phyloP scores from a whole-genome alignment of 1,140 invertebrate genomes.

The Pseudomyrmex flavicornis region DNA sequence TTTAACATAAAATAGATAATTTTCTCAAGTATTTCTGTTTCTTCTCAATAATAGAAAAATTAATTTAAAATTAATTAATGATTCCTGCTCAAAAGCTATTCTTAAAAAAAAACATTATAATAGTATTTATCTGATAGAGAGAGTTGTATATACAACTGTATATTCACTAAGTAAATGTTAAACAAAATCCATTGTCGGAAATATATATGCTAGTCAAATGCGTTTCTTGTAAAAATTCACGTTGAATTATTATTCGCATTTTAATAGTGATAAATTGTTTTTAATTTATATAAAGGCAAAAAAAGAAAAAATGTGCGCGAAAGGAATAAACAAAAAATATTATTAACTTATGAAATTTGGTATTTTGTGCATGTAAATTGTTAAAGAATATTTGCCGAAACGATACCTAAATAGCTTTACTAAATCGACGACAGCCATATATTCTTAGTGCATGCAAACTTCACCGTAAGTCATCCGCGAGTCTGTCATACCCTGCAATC shows the following conservation, averaged over 20 bases:
- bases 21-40: not conserved
- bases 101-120: not conserved
- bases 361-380: slow-evolving; percentile 18
- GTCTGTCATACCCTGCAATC: slow-evolving; percentile 43
- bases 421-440: slow-evolving; percentile 40
- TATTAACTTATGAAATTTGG: slow-evolving; percentile 39
- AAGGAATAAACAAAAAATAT: slow-evolving; percentile 11
- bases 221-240: not conserved
- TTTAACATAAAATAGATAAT: no score
- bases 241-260: slow-evolving; percentile 4
- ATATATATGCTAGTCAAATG: slow-evolving; percentile 45
- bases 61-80: not conserved
- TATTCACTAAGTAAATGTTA: not conserved
- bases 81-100: no score
- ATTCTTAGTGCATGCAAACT: slow-evolving; percentile 54
- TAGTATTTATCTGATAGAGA: not conserved
- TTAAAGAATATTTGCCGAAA: slow-evolving; percentile 50
- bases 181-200: slow-evolving; percentile 3
- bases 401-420: slow-evolving; percentile 58
- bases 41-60: not conserved
- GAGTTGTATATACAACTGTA: not conserved
- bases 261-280: not conserved
- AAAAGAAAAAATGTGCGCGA: slow-evolving; percentile 1
- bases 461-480: slow-evolving; percentile 49
- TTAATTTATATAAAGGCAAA: not conserved